phyloP scores from a whole-genome alignment of 2,113 vertebrate genomes.

The Rattus rattus region DNA sequence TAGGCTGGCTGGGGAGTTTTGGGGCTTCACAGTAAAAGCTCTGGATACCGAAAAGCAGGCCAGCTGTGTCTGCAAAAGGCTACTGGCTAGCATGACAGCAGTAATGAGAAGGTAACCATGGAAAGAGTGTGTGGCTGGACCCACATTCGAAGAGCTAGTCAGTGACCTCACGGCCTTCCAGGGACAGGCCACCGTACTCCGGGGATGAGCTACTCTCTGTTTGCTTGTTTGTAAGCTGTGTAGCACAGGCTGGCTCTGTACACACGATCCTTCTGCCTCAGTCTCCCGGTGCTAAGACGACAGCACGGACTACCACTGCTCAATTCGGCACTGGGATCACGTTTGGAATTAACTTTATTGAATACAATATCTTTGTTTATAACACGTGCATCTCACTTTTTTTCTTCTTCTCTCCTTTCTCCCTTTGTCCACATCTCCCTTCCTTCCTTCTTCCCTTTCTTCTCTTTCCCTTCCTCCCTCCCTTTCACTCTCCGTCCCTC shows the following conservation, averaged over 20 bases:
- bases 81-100: not conserved
- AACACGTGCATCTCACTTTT: not conserved
- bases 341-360: not conserved
- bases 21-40: not conserved
- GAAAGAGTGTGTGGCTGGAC: accelerated
- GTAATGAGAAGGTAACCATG: accelerated
- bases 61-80: not conserved
- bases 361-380: not conserved
- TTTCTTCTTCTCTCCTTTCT: not conserved
- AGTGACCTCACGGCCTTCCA: not conserved
- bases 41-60: not conserved
- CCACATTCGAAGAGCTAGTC: not conserved
- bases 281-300: not conserved
- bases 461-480: no score
- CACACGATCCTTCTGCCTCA: not conserved
- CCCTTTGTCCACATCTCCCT: not conserved
- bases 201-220: not conserved
- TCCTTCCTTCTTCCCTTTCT: not conserved
- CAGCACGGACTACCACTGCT: no score
- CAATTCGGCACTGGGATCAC: not conserved
- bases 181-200: accelerated
- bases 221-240: not conserved
- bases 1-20: no score
- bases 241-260: not conserved
- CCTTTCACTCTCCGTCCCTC: not conserved